These are phyloP conservation scores for Aphrocallistes beatrix DNA, from an alignment of 37 sponge, comb jelly and placozoan genomes.

Conservation along the genomic window DNA sequence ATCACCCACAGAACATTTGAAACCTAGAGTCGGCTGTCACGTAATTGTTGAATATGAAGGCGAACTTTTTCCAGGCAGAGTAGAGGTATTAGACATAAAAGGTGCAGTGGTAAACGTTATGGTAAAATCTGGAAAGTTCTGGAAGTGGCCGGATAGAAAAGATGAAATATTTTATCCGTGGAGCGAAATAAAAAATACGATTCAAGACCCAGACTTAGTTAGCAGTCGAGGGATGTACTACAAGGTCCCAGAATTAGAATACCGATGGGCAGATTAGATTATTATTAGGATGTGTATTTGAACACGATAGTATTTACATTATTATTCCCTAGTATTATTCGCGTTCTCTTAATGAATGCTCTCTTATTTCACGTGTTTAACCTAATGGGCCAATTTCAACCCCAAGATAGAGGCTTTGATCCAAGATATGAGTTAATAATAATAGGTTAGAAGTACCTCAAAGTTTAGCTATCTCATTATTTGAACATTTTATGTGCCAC, in stretches of 20 bases:
- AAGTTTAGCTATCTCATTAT: not conserved
- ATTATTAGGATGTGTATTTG: not conserved
- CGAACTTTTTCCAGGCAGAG: constrained; percentile 22
- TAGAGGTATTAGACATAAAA: not conserved
- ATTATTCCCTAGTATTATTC: not conserved
- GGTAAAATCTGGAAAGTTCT: constrained; percentile 25
- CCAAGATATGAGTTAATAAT: not conserved
- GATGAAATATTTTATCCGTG: constrained; percentile 28
- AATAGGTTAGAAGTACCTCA: not conserved
- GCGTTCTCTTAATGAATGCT: not conserved
- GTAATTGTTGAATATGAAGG: constrained; percentile 24
- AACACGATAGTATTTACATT: not conserved
- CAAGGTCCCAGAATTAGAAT: not conserved
- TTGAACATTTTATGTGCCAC: not conserved
- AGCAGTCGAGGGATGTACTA: constrained; percentile 15
- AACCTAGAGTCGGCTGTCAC: not conserved
- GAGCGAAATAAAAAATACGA: constrained; percentile 11
- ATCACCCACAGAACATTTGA: constrained; percentile 13
- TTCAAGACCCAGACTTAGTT: constrained; percentile 13
- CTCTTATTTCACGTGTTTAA: not conserved
- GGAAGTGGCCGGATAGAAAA: constrained; percentile 28
- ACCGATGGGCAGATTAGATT: constrained; percentile 1
- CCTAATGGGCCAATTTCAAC: not conserved
- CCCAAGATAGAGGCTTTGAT: not conserved
- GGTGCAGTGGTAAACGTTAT: constrained; percentile 29